Conservation (phyloP, 2,797 vertebrate species). For the Phalanger gymnotis region DNA sequence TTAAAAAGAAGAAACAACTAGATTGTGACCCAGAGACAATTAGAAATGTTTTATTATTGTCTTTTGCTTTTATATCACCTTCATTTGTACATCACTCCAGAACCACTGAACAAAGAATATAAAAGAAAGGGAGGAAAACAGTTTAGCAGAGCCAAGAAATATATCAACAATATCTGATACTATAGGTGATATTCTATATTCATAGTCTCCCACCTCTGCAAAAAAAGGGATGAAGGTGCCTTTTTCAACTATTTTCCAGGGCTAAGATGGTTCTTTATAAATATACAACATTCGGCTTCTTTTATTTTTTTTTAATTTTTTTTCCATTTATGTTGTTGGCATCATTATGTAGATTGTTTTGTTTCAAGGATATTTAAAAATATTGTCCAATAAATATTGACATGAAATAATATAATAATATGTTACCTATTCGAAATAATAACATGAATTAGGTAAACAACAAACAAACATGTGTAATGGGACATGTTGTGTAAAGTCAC, state of each 20-base stretch:
- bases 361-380: neutral
- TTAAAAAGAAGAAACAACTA: constrained; percentile 7
- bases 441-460: neutral
- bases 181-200: neutral
- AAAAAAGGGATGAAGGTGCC: neutral
- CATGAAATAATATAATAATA: neutral
- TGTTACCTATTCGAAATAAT: neutral
- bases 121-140: neutral
- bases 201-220: neutral
- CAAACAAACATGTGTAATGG: neutral
- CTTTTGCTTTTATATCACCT: neutral
- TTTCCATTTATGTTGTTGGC: neutral
- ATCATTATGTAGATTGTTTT: neutral
- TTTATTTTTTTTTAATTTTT: neutral
- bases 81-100: neutral
- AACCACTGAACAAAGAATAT: neutral
- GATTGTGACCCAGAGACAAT: neutral
- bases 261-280: neutral
- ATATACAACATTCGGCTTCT: neutral
- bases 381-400: neutral
- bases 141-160: neutral
- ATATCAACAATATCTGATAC: neutral
- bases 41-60: neutral
- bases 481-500: neutral
- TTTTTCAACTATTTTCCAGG: neutral